Evolutionary conservation across 2,113 vertebrate genomes (phyloP).

Genomic region (Myotis lucifugus): DNA sequence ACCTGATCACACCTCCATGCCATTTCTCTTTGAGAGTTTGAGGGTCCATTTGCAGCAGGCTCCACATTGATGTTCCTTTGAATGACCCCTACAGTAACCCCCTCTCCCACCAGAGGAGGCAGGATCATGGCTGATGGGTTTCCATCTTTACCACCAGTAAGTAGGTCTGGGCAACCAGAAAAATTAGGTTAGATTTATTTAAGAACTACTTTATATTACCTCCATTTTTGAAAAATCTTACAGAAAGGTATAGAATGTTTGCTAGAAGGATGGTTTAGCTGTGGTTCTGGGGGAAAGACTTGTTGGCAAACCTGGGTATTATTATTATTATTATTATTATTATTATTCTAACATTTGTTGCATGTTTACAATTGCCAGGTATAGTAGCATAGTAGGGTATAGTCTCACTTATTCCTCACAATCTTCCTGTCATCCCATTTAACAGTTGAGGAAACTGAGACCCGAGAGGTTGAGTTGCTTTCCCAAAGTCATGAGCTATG

Average conservation of each 20-base stretch:
- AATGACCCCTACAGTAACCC: background rate
- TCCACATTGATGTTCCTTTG: background rate
- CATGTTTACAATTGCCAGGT: background rate
- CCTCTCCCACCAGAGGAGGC: background rate
- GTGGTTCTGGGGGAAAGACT: background rate
- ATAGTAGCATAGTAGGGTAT: rapidly evolving
- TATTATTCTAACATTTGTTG: background rate
- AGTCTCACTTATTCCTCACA: background rate
- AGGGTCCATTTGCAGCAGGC: background rate
- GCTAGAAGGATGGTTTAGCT: background rate
- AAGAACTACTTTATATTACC: background rate
- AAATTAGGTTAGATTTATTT: background rate
- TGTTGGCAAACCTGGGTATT: background rate
- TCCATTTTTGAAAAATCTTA: background rate
- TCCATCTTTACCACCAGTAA: background rate
- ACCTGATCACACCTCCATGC: no score
- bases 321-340: background rate
- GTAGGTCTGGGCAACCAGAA: background rate
- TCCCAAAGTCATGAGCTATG: background rate
- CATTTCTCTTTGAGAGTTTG: background rate
- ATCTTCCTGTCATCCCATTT: background rate
- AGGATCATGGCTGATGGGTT: background rate
- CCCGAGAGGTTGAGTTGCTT: background rate
- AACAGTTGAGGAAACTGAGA: background rate
- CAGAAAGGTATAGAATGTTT: background rate